These are phyloP conservation scores for Urocynchramus pylzowi DNA, from an alignment of 2,113 vertebrate genomes.

Conservation along the genomic window DNA sequence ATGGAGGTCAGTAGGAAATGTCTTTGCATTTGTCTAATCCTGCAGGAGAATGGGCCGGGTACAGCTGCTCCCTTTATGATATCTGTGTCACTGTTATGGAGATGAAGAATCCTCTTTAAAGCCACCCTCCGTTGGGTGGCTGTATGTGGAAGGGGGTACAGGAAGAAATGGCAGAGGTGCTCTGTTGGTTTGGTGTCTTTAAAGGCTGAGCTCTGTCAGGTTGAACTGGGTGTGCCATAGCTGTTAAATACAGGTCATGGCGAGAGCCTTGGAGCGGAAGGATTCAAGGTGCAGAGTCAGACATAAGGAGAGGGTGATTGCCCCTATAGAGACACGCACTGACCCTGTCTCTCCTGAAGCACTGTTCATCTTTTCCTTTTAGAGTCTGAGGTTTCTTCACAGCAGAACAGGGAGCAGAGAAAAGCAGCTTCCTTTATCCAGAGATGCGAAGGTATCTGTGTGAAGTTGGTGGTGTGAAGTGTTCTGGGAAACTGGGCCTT, in stretches of 20 bases:
- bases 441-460: neutral
- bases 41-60: too few relatives aligned
- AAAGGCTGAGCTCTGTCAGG: neutral
- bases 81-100: too few relatives aligned
- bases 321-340: neutral
- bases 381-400: neutral
- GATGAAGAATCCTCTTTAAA: too few relatives aligned
- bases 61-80: too few relatives aligned
- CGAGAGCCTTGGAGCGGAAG: neutral
- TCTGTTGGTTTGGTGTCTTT: neutral
- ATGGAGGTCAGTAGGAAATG: neutral
- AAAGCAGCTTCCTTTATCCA: neutral
- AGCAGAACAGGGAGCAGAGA: neutral
- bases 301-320: neutral
- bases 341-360: neutral
- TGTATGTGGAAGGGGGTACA: too few relatives aligned
- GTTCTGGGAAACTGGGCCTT: neutral
- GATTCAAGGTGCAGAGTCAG: neutral
- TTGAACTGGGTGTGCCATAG: neutral
- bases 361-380: neutral
- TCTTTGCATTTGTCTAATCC: neutral
- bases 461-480: neutral
- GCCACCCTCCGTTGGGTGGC: rapidly evolving
- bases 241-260: rapidly evolving
- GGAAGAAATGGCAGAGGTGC: too few relatives aligned